A percentile compares a stretch with the other conserved stretches of the same genome.
Evolutionary conservation across 2,888 invertebrate genomes (phyloP).

Genomic region (Agapostemon virescens): DNA sequence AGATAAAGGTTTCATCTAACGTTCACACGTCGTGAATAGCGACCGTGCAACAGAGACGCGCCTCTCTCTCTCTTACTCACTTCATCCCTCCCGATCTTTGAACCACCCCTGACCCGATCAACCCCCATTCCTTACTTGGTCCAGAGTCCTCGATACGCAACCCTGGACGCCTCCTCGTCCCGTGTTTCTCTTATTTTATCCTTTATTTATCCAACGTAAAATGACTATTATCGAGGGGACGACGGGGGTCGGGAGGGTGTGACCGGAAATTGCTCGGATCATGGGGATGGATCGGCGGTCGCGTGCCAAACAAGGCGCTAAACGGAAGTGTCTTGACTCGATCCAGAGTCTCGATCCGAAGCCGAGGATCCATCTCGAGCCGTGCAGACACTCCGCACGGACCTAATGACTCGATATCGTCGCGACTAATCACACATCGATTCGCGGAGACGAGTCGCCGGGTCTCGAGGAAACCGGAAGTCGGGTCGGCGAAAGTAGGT

Average conservation of each 20-base stretch:
- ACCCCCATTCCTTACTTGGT: not conserved
- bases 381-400: constrained; percentile 43
- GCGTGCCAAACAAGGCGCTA: constrained; percentile 49
- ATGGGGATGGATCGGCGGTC: constrained; percentile 23
- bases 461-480: constrained; percentile 56
- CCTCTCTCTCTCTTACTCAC: constrained; percentile 41
- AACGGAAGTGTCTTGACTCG: constrained; percentile 29
- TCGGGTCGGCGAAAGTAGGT: constrained; percentile 4
- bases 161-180: not conserved
- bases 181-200: not conserved
- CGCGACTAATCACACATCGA: constrained; percentile 60
- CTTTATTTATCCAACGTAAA: not conserved
- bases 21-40: constrained; percentile 60
- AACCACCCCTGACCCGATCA: constrained; percentile 6
- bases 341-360: constrained; percentile 16
- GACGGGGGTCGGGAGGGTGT: not conserved
- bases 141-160: constrained; percentile 1
- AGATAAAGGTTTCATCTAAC: constrained; percentile 70
- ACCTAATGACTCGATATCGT: constrained; percentile 61
- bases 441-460: constrained; percentile 53
- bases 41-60: constrained; percentile 60
- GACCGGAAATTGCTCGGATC: constrained; percentile 24
- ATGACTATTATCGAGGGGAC: not conserved
- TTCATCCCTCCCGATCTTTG: constrained; percentile 10
- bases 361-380: constrained; percentile 39